A percentile compares a stretch with the other conserved stretches of the same genome.
These are phyloP conservation scores for Stenotaenia linearis DNA, from an alignment of 2,888 invertebrate genomes.

Conservation along the genomic window DNA sequence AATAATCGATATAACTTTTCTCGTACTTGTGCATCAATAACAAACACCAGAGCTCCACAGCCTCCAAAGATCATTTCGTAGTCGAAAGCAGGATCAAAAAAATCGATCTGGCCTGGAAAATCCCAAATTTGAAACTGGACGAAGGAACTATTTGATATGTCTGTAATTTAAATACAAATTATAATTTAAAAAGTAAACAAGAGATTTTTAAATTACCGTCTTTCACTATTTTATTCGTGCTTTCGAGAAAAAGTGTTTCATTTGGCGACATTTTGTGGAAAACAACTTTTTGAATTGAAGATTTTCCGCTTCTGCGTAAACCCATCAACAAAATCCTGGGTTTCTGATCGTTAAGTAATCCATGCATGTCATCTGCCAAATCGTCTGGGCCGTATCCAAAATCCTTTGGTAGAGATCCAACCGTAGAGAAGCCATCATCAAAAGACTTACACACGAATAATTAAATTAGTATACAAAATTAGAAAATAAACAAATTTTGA, in stretches of 20 bases:
- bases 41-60: conserved; percentile 96
- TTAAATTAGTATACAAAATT: not conserved
- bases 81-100: conserved; percentile 93
- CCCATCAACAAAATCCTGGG: conserved; percentile 94
- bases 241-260: conserved; percentile 96
- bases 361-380: conserved; percentile 54
- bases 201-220: conserved; percentile 55
- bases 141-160: conserved; percentile 94
- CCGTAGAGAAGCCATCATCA: conserved; percentile 43
- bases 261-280: conserved; percentile 99
- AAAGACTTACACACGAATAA: conserved; percentile 17
- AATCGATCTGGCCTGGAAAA: conserved; percentile 97
- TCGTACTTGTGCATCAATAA: conserved; percentile 84
- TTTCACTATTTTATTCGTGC: conserved; percentile 96
- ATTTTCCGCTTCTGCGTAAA: conserved; percentile 91
- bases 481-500: not conserved
- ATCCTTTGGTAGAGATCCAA: conserved; percentile 78
- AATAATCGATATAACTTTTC: conserved; percentile 6
- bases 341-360: conserved; percentile 65
- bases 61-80: conserved; percentile 94
- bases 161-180: conserved; percentile 47
- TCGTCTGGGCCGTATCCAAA: conserved; percentile 87
- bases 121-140: conserved; percentile 99
- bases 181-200: not conserved
- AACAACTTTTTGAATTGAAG: conserved; percentile 99